phyloP scores from a whole-genome alignment of 2,113 vertebrate species.

The Sinocyclocheilus maitianheensis region DNA sequence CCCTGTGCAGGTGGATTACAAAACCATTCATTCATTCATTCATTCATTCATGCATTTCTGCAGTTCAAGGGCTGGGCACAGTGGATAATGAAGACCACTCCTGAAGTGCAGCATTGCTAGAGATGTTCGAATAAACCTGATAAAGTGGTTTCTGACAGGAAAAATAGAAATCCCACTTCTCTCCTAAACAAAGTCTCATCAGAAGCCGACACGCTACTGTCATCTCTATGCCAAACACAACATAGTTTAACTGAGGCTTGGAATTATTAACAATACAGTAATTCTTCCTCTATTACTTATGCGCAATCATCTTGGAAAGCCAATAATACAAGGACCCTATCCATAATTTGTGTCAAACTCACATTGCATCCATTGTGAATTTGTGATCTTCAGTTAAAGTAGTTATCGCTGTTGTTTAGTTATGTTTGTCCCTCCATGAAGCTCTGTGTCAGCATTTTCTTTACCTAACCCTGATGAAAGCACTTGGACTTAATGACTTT shows the following conservation, averaged over 20 bases:
- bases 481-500: not conserved
- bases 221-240: not conserved
- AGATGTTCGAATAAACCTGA: not conserved
- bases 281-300: not conserved
- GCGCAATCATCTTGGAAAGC: not conserved
- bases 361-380: not conserved
- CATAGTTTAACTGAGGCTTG: not conserved
- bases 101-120: not conserved
- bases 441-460: not conserved
- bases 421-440: not conserved
- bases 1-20: too few species aligned
- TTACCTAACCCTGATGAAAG: not conserved
- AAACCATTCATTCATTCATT: too few species aligned
- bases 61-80: not conserved
- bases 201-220: not conserved
- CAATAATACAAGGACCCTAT: not conserved
- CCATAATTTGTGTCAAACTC: not conserved
- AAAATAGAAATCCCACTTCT: not conserved
- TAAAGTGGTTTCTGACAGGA: too few species aligned
- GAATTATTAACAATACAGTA: not conserved
- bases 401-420: not conserved
- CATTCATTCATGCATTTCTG: too few species aligned
- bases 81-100: not conserved
- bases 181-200: not conserved
- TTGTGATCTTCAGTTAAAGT: not conserved